Conservation (phyloP, 2,797 vertebrate species). For the Pantherophis vulpinus region DNA sequence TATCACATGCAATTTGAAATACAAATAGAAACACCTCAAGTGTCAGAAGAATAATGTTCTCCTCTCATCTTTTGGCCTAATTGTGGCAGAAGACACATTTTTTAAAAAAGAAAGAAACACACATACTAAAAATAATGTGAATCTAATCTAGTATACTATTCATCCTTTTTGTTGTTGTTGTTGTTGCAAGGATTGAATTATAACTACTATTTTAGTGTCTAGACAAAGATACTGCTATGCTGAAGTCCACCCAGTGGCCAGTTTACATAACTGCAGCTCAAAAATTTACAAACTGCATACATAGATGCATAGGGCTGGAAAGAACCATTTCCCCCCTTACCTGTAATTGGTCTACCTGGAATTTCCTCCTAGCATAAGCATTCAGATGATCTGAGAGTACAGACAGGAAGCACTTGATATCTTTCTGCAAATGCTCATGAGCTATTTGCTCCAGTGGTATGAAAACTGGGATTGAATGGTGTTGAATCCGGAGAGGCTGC, state of each 20-base stretch:
- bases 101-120: background rate
- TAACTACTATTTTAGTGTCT: background rate
- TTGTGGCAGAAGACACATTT: background rate
- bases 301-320: background rate
- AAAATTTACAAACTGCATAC: background rate
- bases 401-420: slow-evolving; percentile 77
- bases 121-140: background rate
- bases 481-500: slow-evolving; percentile 70
- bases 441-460: slow-evolving; percentile 79
- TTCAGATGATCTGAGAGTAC: slow-evolving; percentile 79
- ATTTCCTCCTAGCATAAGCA: slow-evolving; percentile 78
- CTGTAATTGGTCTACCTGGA: slow-evolving; percentile 83
- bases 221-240: background rate
- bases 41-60: background rate
- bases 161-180: background rate
- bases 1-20: background rate
- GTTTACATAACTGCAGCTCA: background rate
- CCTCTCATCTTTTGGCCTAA: background rate
- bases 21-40: background rate
- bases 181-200: background rate
- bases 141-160: background rate
- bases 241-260: slow-evolving; percentile 3
- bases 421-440: slow-evolving; percentile 68
- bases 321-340: slow-evolving; percentile 54
- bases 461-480: slow-evolving; percentile 82